Percentiles rank a stretch among this genome's conserved stretches.
These are phyloP conservation scores for Symphodus melops DNA, from an alignment of 2,113 vertebrate species.

Conservation along the genomic window DNA sequence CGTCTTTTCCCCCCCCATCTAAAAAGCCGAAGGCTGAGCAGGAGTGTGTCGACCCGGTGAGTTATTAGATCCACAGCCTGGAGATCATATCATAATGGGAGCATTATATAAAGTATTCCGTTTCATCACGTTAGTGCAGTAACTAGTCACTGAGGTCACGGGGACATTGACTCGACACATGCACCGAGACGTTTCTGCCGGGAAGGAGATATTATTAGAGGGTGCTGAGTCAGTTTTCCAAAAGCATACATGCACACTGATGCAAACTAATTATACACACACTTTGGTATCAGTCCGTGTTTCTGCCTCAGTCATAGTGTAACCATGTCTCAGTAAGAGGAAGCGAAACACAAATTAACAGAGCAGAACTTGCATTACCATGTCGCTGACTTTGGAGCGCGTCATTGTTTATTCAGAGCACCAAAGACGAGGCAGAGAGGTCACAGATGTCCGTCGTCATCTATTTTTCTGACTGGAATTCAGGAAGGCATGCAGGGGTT, in stretches of 20 bases:
- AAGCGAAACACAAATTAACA: slow-evolving; percentile 59
- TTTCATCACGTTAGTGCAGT: slow-evolving; percentile 34
- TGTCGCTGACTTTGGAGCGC: slow-evolving; percentile 43
- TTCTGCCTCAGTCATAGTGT: slow-evolving; percentile 60
- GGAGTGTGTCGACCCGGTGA: not conserved
- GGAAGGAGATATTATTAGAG: slow-evolving; percentile 31
- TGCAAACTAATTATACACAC: not conserved
- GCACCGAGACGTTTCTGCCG: slow-evolving; percentile 29
- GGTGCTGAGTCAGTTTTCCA: slow-evolving; percentile 35
- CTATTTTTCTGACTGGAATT: not conserved
- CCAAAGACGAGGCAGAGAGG: slow-evolving; percentile 2
- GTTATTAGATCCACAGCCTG: slow-evolving; percentile 31
- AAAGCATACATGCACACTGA: slow-evolving; percentile 11
- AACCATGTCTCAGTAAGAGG: slow-evolving; percentile 46
- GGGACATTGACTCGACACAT: not conserved
- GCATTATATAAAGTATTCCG: slow-evolving; percentile 22
- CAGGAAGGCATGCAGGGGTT: not conserved
- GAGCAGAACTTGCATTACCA: slow-evolving; percentile 58
- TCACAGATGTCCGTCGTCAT: slow-evolving; percentile 7
- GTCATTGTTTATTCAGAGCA: slow-evolving; percentile 33
- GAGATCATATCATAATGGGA: slow-evolving; percentile 44
- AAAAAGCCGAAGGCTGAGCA: slow-evolving; percentile 4
- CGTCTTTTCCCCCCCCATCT: too few species aligned
- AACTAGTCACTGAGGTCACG: slow-evolving; percentile 35
- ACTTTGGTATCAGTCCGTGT: not conserved